Base-by-base conservation (phyloP, 1,140 invertebrate genomes). In the Megalonaias nervosa region DNA sequence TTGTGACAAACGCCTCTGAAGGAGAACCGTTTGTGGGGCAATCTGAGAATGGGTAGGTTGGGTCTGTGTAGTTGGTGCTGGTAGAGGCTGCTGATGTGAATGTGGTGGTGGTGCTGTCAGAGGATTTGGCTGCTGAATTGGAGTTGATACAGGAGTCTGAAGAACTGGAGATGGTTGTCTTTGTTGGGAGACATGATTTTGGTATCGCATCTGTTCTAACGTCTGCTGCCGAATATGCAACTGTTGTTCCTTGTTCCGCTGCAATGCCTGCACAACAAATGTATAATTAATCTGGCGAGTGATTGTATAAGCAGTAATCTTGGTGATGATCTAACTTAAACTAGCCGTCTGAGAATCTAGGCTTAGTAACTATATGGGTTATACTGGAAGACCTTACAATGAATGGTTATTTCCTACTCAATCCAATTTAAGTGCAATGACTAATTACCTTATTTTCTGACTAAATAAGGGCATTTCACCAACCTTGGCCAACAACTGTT, bases 21-120 rank as follows among this genome's bases (percentile, higher is more conserved):
- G 90, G 87, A 96, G 95, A 84, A 95, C 94, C 82, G 95, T 93
- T 61, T 95, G 66, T n/a, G 74, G 59, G 2, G 76, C 72, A 23
- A 82, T 75, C 4, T 76, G 79, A 11, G 87, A 85, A 72, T 91
- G 87, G 48, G 88, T 89, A 80, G 88, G 89, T 73, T 90, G 81
- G 38, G 81, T 64, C 82, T 82, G 21, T 87, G 82, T 23, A 77
- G 57, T 61, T 19, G 58, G 74, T 69, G 72, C 56, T 61, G 21
- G 64, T 73, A 72, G 64, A 56, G 71, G 68, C n/a, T 65, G 70
- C n/a, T 67, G 58, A 55, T 79, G 66, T 23, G 21, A 31, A 19
- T 67, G 59, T 48, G n/a, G 74, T 59, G 26, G 56, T 15, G 57
- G 21, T 21, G 38, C 38, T 38, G 67, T 15, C 59, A 16, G 23